A percentile compares a stretch with the other conserved stretches of the same genome.
phyloP scores from a whole-genome alignment of 1,140 invertebrate genomes.

The Vanessa tameamea region DNA sequence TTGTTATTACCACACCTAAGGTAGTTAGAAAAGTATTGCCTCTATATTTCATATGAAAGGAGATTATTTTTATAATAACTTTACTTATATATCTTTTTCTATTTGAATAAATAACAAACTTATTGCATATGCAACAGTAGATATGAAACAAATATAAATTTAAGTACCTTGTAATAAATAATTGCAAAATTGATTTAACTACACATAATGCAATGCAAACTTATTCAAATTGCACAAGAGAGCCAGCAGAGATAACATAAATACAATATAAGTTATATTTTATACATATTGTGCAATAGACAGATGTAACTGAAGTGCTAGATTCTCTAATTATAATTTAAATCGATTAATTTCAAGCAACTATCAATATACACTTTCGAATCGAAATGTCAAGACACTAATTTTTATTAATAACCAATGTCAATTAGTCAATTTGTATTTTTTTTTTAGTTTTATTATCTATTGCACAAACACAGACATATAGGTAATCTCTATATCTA shows the following conservation, averaged over 20 bases:
- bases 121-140: slow-evolving; percentile 47
- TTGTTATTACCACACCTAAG: slow-evolving; percentile 70
- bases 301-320: slow-evolving; percentile 69
- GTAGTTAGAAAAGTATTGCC: slow-evolving; percentile 77
- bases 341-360: slow-evolving; percentile 73
- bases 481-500: slow-evolving; percentile 63
- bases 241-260: slow-evolving; percentile 65
- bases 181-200: slow-evolving; percentile 32
- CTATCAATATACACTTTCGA: slow-evolving; percentile 66
- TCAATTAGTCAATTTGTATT: slow-evolving; percentile 47
- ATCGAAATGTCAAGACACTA: slow-evolving; percentile 58
- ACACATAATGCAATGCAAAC: slow-evolving; percentile 48
- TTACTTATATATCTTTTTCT: slow-evolving; percentile 66
- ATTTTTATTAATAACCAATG: slow-evolving; percentile 40
- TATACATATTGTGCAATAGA: slow-evolving; percentile 69
- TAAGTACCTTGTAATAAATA: slow-evolving; percentile 72
- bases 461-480: slow-evolving; percentile 77
- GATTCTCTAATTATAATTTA: slow-evolving; percentile 68
- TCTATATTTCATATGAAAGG: slow-evolving; percentile 72
- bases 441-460: slow-evolving; percentile 53
- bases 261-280: slow-evolving; percentile 44
- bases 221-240: slow-evolving; percentile 61
- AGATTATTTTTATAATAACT: slow-evolving; percentile 61
- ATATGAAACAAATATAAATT: slow-evolving; percentile 54
- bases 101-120: slow-evolving; percentile 67